Evolutionary conservation across 2,113 vertebrate genomes (phyloP).

Genomic region (Oreocharis arfaki): DNA sequence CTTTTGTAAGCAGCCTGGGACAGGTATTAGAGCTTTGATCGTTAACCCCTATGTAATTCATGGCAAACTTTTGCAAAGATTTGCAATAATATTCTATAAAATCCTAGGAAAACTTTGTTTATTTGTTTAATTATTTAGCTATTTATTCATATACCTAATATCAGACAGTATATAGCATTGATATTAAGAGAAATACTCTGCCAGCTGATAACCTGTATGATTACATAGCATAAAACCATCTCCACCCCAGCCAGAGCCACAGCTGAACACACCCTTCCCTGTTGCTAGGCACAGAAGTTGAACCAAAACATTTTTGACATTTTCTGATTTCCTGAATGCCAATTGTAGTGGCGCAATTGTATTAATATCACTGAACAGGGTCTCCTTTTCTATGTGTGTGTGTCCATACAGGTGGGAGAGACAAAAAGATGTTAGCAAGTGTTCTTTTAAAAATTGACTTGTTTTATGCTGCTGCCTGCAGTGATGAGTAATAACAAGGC

Average conservation of each 20-base stretch:
- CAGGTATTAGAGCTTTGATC: neutral
- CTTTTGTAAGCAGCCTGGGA: neutral
- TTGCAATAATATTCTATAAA: neutral
- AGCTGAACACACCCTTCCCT: neutral
- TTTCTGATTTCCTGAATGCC: neutral
- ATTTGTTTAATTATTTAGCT: neutral
- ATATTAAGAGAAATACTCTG: neutral
- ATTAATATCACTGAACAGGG: neutral
- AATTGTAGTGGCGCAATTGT: neutral
- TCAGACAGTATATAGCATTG: neutral
- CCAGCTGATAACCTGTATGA: neutral
- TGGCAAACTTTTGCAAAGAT: neutral
- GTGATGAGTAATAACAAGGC: constrained; percentile 65
- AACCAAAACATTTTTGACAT: neutral
- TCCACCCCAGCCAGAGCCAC: neutral
- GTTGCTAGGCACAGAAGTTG: neutral
- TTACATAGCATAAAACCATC: neutral
- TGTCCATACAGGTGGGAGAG: neutral
- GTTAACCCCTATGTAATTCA: neutral
- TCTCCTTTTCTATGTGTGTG: neutral
- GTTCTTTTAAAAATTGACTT: neutral
- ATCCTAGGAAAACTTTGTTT: fast-evolving
- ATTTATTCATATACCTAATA: neutral
- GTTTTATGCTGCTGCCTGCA: constrained; percentile 59
- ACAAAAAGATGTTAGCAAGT: constrained; percentile 53